These are phyloP conservation scores for Trichoplusia ni DNA, from an alignment of 1,140 invertebrate genomes.

Conservation along the genomic window DNA sequence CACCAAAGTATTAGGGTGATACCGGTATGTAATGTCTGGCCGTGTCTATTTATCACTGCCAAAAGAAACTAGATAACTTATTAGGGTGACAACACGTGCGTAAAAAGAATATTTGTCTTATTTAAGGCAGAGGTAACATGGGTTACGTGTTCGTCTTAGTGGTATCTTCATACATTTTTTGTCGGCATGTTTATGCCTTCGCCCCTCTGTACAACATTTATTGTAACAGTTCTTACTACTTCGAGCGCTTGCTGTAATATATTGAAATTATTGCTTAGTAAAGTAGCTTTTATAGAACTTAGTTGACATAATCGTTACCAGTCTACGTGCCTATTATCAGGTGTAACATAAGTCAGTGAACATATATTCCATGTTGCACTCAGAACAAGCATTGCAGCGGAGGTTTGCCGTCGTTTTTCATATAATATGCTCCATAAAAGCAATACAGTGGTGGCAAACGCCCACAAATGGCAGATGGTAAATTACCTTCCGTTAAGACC, in stretches of 20 bases:
- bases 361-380: neutral
- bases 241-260: too few species aligned
- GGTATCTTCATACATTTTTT: neutral
- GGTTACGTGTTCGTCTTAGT: conserved; percentile 10
- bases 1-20: conserved; percentile 13
- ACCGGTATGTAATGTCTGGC: conserved; percentile 35
- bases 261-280: too few species aligned
- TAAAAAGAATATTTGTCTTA: conserved; percentile 38
- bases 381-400: neutral
- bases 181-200: neutral
- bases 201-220: neutral
- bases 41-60: conserved; percentile 45
- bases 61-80: conserved; percentile 45
- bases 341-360: neutral
- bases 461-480: conserved; percentile 42
- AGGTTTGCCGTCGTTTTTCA: conserved; percentile 12
- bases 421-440: conserved; percentile 27
- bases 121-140: conserved; percentile 32
- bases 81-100: conserved; percentile 33
- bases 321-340: too few species aligned
- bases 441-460: conserved; percentile 14
- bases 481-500: conserved; percentile 65
- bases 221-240: neutral
- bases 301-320: too few species aligned
- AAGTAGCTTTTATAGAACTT: too few species aligned